These are phyloP conservation scores for Neoitamus cyanurus DNA, from an alignment of 2,888 invertebrate genomes.

Conservation along the genomic window DNA sequence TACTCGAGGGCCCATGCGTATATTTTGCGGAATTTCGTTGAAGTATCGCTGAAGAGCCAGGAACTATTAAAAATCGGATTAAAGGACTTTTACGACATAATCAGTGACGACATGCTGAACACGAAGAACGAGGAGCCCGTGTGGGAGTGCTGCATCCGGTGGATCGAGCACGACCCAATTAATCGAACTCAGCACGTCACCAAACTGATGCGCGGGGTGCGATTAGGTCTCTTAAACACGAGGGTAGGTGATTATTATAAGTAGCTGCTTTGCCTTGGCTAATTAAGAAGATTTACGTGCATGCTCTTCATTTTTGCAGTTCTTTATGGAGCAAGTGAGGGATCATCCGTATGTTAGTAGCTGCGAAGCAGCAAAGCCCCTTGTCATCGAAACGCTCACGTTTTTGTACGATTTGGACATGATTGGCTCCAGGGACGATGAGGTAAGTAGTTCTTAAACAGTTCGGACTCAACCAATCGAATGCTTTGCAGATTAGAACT, in stretches of 20 bases:
- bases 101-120: constrained; percentile 86
- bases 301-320: constrained; percentile 68
- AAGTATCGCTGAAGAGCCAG: constrained; percentile 77
- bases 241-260: constrained; percentile 68
- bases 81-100: constrained; percentile 79
- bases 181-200: constrained; percentile 80
- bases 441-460: constrained; percentile 67
- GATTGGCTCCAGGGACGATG: constrained; percentile 81
- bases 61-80: constrained; percentile 79
- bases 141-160: constrained; percentile 86
- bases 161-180: constrained; percentile 85
- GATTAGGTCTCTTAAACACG: constrained; percentile 85
- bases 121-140: constrained; percentile 88
- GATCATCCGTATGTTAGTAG: constrained; percentile 87
- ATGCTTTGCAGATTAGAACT: constrained; percentile 70
- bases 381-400: constrained; percentile 90
- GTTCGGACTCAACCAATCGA: background rate
- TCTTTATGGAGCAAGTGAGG: constrained; percentile 90
- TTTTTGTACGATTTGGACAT: constrained; percentile 93
- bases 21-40: constrained; percentile 80
- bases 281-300: constrained; percentile 8
- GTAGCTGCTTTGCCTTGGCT: background rate
- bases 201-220: constrained; percentile 81
- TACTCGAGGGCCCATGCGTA: constrained; percentile 76
- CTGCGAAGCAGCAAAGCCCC: constrained; percentile 85